These are phyloP conservation scores for Napeogenes inachia DNA, from an alignment of 2,888 invertebrate species.

Conservation along the genomic window DNA sequence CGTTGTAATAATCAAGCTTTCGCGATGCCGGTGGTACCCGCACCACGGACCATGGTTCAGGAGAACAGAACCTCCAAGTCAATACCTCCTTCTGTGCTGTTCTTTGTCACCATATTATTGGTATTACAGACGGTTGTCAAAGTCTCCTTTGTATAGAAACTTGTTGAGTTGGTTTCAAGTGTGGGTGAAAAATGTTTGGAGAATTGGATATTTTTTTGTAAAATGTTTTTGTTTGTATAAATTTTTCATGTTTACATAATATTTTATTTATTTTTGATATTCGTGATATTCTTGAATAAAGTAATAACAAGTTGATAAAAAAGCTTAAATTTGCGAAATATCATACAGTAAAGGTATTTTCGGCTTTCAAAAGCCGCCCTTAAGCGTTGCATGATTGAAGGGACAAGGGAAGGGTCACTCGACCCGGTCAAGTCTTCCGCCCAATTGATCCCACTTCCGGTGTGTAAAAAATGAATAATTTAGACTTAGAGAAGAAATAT, in stretches of 20 bases:
- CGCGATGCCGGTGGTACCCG: slow-evolving; percentile 46
- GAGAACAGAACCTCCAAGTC: slow-evolving; percentile 40
- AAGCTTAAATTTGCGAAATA: slow-evolving; percentile 1
- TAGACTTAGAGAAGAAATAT: slow-evolving; percentile 30
- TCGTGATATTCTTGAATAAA: neutral
- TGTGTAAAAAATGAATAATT: slow-evolving; percentile 39
- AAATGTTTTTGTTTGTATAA: neutral
- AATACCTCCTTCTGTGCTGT: slow-evolving; percentile 52
- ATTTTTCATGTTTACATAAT: neutral
- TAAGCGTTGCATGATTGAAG: slow-evolving; percentile 54
- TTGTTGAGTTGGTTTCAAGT: neutral
- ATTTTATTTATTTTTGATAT: neutral
- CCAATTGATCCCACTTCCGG: slow-evolving; percentile 55
- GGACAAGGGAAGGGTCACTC: slow-evolving; percentile 67
- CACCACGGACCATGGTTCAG: slow-evolving; percentile 33
- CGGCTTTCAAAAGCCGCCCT: slow-evolving; percentile 42
- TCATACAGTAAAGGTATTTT: slow-evolving; percentile 7
- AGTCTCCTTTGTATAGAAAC: slow-evolving; percentile 51
- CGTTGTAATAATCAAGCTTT: slow-evolving; percentile 67
- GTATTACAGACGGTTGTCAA: slow-evolving; percentile 65
- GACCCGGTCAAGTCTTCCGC: slow-evolving; percentile 69
- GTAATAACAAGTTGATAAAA: neutral
- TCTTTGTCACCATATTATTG: slow-evolving; percentile 62
- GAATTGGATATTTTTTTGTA: neutral
- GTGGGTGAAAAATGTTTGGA: neutral